Percentiles rank a stretch among this genome's conserved stretches.
These are phyloP conservation scores for Aproaerema taeniolella DNA, from an alignment of 2,888 invertebrate genomes.

Conservation along the genomic window DNA sequence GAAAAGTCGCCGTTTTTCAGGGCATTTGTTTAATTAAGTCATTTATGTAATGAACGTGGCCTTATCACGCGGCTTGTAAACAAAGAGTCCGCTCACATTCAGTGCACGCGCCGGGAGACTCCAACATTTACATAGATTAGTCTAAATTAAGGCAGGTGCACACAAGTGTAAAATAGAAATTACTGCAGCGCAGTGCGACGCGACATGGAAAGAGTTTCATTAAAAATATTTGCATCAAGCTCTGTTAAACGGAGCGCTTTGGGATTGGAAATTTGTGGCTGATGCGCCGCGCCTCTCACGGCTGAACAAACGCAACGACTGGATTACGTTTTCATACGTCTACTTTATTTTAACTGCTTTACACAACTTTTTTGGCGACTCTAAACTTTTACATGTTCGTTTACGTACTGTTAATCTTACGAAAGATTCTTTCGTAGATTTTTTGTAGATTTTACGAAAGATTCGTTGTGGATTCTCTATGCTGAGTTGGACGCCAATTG, in stretches of 20 bases:
- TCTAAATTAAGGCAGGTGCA: constrained; percentile 32
- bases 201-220: constrained; percentile 40
- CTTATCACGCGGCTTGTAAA: constrained; percentile 4
- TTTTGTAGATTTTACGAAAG: no score
- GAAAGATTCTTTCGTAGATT: no score
- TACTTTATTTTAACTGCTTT: constrained; percentile 25
- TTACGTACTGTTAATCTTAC: no score
- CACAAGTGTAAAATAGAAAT: constrained; percentile 35
- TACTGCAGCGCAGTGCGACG: constrained; percentile 25
- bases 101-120: constrained; percentile 7
- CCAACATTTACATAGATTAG: constrained; percentile 38
- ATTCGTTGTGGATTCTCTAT: no score
- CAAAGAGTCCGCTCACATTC: constrained; percentile 16
- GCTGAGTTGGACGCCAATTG: no score
- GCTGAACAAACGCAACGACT: constrained; percentile 29
- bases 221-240: constrained; percentile 37
- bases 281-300: constrained; percentile 25
- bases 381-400: no score
- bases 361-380: constrained; percentile 4
- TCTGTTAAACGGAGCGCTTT: constrained; percentile 35
- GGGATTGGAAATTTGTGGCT: constrained; percentile 32
- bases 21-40: constrained; percentile 12
- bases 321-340: constrained; percentile 35
- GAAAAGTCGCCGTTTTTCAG: neutral
- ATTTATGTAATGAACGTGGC: constrained; percentile 16